Percentiles rank a stretch among this genome's conserved stretches.
Conservation (phyloP, 1,140 invertebrate genomes). For the Macrosteles quadrilineatus region DNA sequence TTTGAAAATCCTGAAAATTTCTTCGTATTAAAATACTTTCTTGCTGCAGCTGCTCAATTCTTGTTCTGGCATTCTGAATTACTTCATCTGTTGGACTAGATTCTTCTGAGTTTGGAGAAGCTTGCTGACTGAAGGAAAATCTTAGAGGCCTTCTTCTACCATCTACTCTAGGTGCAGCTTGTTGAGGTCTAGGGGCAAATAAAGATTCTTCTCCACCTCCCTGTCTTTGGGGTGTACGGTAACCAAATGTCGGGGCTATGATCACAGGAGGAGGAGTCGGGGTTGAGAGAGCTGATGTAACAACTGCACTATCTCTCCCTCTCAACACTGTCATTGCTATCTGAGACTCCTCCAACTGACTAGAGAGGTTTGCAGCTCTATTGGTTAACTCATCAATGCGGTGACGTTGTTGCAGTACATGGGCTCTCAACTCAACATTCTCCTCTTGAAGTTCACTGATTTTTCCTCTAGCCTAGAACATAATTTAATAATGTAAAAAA, state of each 20-base stretch:
- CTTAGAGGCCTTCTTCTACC: neutral
- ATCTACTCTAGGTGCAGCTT: neutral
- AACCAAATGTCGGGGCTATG: neutral
- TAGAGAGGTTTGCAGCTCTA: constrained; percentile 18
- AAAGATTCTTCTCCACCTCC: constrained; percentile 18
- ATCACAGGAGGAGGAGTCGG: neutral
- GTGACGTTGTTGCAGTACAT: constrained; percentile 19
- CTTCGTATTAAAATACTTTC: constrained; percentile 4
- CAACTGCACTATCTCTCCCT: neutral
- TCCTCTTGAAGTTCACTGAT: constrained; percentile 21
- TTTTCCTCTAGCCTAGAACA: constrained; percentile 5
- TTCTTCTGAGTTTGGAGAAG: constrained; percentile 14
- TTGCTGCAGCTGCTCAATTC: constrained; percentile 8
- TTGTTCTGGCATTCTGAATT: constrained; percentile 12
- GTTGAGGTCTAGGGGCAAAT: constrained; percentile 7
- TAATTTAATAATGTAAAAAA: too few species aligned
- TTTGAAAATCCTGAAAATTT: constrained; percentile 11
- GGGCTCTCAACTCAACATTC: constrained; percentile 21
- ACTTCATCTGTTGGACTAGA: constrained; percentile 25
- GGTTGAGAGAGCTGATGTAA: neutral
- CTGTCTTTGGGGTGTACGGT: neutral
- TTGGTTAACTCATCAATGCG: constrained; percentile 33
- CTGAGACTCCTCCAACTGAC: constrained; percentile 23
- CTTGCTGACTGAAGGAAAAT: constrained; percentile 2
- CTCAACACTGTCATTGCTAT: neutral